Percentiles rank a stretch among this genome's conserved stretches.
Evolutionary conservation across 2,113 vertebrate species (phyloP).

Genomic region (Sorex fumeus): DNA sequence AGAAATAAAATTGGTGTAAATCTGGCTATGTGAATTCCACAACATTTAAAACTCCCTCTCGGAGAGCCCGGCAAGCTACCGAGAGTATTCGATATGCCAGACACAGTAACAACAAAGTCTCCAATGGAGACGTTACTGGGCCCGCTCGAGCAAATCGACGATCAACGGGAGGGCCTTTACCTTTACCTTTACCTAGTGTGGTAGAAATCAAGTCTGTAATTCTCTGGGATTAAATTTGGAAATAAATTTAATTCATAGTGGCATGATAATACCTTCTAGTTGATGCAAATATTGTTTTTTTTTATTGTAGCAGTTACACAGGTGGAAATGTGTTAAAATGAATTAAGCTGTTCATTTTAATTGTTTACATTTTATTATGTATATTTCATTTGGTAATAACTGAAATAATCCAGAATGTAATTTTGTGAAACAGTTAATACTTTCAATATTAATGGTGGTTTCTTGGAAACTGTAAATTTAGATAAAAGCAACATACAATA

Average conservation of each 20-base stretch:
- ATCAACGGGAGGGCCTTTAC: no score
- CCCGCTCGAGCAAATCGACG: no score
- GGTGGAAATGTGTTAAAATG: neutral
- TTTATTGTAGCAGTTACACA: neutral
- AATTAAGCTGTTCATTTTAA: conserved; percentile 1
- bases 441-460: neutral
- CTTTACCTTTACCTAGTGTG: no score
- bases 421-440: neutral
- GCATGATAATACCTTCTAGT: neutral
- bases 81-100: no score
- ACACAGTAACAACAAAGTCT: no score
- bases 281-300: neutral
- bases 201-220: neutral
- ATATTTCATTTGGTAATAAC: neutral
- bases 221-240: neutral
- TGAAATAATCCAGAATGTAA: neutral
- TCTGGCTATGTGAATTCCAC: neutral
- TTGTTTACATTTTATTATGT: conserved; percentile 10
- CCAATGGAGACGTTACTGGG: no score
- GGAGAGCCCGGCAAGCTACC: no score
- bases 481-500: neutral
- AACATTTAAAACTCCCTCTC: neutral
- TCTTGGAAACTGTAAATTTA: neutral
- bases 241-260: neutral
- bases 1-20: neutral